Evolutionary conservation across 35 echinoderm and acorn worm genomes (phyloP), one percentile per base, ranked within the genome.

Genomic region (Lytechinus pictus): DNA sequence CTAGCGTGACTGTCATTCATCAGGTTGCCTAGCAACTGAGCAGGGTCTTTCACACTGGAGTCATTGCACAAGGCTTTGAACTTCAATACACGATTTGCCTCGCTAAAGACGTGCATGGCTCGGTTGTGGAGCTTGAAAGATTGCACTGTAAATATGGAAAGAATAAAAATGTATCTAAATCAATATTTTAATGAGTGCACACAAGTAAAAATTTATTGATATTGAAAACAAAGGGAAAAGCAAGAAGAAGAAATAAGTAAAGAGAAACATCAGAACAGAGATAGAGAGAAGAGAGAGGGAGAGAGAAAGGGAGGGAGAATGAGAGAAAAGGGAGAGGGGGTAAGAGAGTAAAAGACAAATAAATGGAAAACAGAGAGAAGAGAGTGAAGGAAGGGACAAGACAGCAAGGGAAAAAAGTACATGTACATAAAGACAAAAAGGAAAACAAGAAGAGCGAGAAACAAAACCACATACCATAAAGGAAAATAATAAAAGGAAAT

Each of bases 1-100:
- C 97, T 99, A 9, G 96, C 94, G 96, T 99, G 98, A 95, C 98
- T 97, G 9, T 97, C 94, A 92, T 97, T 95, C 95, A 99, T 97
- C 9, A 99, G 97, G 27, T 60, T 86, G 5, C 97, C 98, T 52
- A 99, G 94, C 7, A 94, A 53, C 8, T 52, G 28, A 9, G 91
- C 95, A 27, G 86, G 33, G 52, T 95, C 92, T 16, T 16, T 6
- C 53, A 8, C 29, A 52, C 71, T 27, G 9, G 72, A 94, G 14
- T 97, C 94, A 27, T 98, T 93, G 55, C 96, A 97, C 29, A 95
- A 54, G 28, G 96, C 86, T 52, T 96, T 94, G 87, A 99, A 97
- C 24, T 96, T 89, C 94, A 97, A 33, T 7, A 97, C 96, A 19
- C 97, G 95, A 52, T 57, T 90, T 11, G 98, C 98, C 86, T 99